phyloP scores from a whole-genome alignment of 2,797 vertebrate genomes.

The Protosalanx chinensis region DNA sequence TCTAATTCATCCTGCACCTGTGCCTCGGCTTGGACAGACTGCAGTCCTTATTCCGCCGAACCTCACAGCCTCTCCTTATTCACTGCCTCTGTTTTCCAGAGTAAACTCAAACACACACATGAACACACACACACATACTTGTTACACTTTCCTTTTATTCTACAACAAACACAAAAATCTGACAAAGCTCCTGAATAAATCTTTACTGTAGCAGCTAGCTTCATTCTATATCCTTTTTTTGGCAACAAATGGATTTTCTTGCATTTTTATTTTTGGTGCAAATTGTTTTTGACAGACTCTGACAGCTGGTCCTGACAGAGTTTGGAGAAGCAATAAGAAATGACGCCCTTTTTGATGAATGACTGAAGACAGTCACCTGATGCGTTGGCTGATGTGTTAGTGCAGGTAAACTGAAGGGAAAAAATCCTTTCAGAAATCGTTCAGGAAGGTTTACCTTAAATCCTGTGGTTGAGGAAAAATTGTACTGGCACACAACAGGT shows the following conservation, averaged over 20 bases:
- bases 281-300: conserved; percentile 3
- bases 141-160: too few relatives aligned
- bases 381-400: not conserved
- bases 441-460: too few relatives aligned
- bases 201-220: not conserved
- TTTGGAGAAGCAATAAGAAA: not conserved
- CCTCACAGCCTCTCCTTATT: not conserved
- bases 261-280: conserved; percentile 8
- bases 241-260: not conserved
- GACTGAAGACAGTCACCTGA: conserved; percentile 2
- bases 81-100: not conserved
- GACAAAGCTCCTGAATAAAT: not conserved
- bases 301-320: conserved; percentile 3
- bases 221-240: conserved; percentile 1
- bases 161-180: not conserved
- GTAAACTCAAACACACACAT: conserved; percentile 21
- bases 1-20: conserved; percentile 62
- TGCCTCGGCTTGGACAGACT: conserved; percentile 34
- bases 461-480: too few relatives aligned
- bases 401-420: not conserved
- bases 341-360: not conserved
- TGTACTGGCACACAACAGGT: too few relatives aligned
- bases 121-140: conserved; percentile 22
- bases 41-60: too few relatives aligned
- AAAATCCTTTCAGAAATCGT: not conserved